phyloP scores from a whole-genome alignment of 2,888 invertebrate genomes.

The Drosophila histrio region DNA sequence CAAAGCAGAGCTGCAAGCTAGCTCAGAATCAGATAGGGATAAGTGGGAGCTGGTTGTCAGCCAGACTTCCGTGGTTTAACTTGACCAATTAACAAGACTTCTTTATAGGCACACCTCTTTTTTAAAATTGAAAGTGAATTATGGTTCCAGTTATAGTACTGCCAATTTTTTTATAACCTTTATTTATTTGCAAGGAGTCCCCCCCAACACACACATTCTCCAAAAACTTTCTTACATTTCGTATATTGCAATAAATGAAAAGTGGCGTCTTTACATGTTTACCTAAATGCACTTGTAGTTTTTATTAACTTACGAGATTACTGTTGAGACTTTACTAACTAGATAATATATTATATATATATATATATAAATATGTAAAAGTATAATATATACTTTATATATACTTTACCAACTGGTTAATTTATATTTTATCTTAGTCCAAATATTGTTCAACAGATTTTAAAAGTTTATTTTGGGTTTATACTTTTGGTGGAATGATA shows the following conservation, averaged over 20 bases:
- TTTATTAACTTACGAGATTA: too few species aligned
- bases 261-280: conserved; percentile 32
- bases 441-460: too few species aligned
- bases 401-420: too few species aligned
- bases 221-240: conserved; percentile 10
- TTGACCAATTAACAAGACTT: background rate
- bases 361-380: too few species aligned
- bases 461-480: too few species aligned
- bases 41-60: conserved; percentile 57
- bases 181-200: conserved; percentile 1
- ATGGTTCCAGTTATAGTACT: background rate
- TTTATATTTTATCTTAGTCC: too few species aligned
- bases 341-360: too few species aligned
- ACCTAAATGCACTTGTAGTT: background rate
- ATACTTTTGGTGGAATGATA: too few species aligned
- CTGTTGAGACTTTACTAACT: too few species aligned
- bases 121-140: conserved; percentile 35
- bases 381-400: too few species aligned
- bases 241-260: conserved; percentile 36
- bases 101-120: background rate
- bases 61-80: conserved; percentile 28
- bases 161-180: conserved; percentile 6
- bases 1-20: conserved; percentile 25
- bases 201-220: background rate
- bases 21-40: conserved; percentile 41